Conservation (phyloP, 2,113 vertebrate species). For the Cervus canadensis region DNA sequence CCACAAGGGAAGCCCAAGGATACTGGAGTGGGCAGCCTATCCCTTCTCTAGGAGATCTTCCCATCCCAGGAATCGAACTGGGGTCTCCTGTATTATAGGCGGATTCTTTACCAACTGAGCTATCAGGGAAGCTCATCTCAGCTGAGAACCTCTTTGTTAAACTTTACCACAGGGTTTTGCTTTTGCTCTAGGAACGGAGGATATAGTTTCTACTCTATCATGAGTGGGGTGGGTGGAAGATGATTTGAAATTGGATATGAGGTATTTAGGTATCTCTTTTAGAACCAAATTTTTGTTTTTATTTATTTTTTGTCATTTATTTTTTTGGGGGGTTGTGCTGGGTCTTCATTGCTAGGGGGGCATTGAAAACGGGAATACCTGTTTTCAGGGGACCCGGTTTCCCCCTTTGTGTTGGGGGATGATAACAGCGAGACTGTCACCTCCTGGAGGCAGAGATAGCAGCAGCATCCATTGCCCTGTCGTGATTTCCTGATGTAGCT, state of each 20-base stretch:
- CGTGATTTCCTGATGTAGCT: background rate
- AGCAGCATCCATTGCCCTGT: background rate
- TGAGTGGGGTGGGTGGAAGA: background rate
- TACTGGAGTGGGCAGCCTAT: rapidly evolving
- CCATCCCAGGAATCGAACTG: background rate
- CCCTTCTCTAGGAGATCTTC: background rate
- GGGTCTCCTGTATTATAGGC: background rate
- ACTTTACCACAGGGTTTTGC: background rate
- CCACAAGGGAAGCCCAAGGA: background rate
- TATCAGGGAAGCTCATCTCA: background rate
- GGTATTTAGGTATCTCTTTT: background rate
- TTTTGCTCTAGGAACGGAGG: background rate
- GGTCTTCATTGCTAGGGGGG: background rate
- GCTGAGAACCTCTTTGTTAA: background rate
- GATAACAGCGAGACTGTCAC: background rate
- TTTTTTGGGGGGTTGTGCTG: background rate
- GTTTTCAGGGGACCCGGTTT: background rate
- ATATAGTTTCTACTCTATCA: background rate
- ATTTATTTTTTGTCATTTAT: background rate
- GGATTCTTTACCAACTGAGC: background rate
- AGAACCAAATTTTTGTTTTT: background rate
- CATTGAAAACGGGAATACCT: background rate
- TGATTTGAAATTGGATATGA: background rate
- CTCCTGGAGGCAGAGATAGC: background rate
- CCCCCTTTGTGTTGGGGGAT: background rate